Conservation (phyloP, 2,797 vertebrate genomes). For the Leontopithecus rosalia region DNA sequence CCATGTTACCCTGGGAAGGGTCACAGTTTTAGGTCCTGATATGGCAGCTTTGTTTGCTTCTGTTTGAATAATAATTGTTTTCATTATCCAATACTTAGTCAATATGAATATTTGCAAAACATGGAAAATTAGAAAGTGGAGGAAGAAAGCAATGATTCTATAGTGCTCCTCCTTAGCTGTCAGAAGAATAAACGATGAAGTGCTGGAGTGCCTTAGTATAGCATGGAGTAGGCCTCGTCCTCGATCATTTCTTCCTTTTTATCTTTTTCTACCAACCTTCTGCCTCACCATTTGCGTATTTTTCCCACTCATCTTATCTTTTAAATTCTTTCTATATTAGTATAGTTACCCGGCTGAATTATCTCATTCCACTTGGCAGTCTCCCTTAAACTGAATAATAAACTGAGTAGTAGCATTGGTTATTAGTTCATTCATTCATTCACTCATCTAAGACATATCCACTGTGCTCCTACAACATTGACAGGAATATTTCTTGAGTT, state of each 20-base stretch:
- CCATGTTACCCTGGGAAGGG: slow-evolving; percentile 31
- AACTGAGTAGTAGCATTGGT: not conserved
- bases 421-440: not conserved
- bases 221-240: not conserved
- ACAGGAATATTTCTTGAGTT: not conserved
- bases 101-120: slow-evolving; percentile 65
- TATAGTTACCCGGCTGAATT: not conserved
- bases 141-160: not conserved
- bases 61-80: not conserved
- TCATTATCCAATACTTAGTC: slow-evolving; percentile 69
- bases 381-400: not conserved
- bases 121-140: slow-evolving; percentile 68
- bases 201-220: accelerated
- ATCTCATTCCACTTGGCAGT: not conserved
- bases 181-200: not conserved
- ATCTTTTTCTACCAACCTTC: not conserved
- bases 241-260: not conserved
- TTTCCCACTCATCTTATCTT: not conserved
- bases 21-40: slow-evolving; percentile 48
- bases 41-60: not conserved
- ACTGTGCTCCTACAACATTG: not conserved
- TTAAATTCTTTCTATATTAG: not conserved
- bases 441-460: not conserved
- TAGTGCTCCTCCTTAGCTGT: not conserved
- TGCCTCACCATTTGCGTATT: not conserved